Evolutionary conservation across 2,888 invertebrate genomes (phyloP), one percentile per base, ranked within the genome.

Genomic region (Hyalella azteca): DNA sequence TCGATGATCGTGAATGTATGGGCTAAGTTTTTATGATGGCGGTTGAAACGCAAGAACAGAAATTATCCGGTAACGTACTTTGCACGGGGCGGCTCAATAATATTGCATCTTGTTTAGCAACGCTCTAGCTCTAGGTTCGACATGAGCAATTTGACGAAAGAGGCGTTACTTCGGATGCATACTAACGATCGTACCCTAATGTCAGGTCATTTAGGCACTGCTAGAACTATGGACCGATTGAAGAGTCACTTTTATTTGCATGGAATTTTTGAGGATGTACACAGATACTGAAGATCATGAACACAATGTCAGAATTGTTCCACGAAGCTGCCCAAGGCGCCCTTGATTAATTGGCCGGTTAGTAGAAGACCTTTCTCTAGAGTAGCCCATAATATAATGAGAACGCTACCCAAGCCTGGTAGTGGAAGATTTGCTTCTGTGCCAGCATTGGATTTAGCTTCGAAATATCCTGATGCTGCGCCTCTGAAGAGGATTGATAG

Each of bases 401-500:
- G 59, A 0, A 73, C 59, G 7, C 36, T 79, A 4, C 19, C 39
- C 4, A 49, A 26, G 1, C 3, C 66, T 3, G n/a, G 39, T 3
- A n/a, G 29, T 9, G 73, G 29, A 0, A 48, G 32, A 0, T 39
- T 26, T 13, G 50, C 39, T 75, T 48, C 73, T 22, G 15, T 79
- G 7, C 32, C 40, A 3, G 0, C n/a, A 0, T 49, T 75, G 7
- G 79, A 79, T 39, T 54, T 79, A 5, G 48, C 39, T 36, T 66
- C 79, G 22, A 36, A 49, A 32, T 75, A 73, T 73, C 79, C 79
- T 19, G 79, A 79, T 2, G 78, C 66, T 13, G 41, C 73, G 13
- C 29, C 32, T 2, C 29, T 77, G 11, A 49, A 32, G 49, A 48
- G 41, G 22, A 49, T 77, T 13, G 77, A 77, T 29, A 49, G 49